Conservation (phyloP, 2,113 vertebrate species). For the Protobothrops mucrosquamatus region DNA sequence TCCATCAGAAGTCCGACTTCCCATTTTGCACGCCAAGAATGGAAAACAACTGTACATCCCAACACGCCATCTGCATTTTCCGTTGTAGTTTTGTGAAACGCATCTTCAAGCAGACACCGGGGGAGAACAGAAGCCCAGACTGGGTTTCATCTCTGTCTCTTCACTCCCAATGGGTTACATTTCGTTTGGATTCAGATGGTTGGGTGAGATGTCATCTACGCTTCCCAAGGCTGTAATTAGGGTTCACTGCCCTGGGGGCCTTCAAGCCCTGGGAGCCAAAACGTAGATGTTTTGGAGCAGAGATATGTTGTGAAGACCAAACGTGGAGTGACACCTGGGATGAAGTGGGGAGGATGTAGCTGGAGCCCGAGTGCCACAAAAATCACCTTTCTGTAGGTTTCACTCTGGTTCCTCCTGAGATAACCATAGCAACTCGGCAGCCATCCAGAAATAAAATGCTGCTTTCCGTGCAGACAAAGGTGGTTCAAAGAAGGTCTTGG, state of each 20-base stretch:
- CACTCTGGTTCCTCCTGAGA: conserved; percentile 27
- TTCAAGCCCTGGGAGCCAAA: conserved; percentile 12
- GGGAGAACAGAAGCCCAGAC: background rate
- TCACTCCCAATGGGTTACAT: background rate
- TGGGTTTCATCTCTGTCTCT: background rate
- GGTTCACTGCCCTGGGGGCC: conserved; percentile 3
- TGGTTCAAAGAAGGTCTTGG: background rate
- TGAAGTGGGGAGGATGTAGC: rapidly evolving
- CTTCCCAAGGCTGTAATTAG: background rate
- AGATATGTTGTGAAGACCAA: conserved; percentile 11
- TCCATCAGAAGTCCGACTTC: background rate
- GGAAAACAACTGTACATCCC: background rate
- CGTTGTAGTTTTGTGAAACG: background rate
- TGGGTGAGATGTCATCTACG: background rate
- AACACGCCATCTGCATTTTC: background rate
- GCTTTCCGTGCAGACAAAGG: background rate
- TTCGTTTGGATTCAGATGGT: background rate
- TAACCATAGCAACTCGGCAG: conserved; percentile 10
- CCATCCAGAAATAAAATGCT: conserved; percentile 50
- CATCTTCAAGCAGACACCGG: background rate
- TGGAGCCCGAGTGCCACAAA: background rate
- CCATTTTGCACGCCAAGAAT: background rate
- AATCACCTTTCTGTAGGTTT: conserved; percentile 36
- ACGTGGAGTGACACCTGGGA: background rate
- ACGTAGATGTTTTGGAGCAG: background rate